These are phyloP conservation scores for Petrolisthes cinctipes DNA, from an alignment of 2,888 invertebrate species.

Conservation along the genomic window DNA sequence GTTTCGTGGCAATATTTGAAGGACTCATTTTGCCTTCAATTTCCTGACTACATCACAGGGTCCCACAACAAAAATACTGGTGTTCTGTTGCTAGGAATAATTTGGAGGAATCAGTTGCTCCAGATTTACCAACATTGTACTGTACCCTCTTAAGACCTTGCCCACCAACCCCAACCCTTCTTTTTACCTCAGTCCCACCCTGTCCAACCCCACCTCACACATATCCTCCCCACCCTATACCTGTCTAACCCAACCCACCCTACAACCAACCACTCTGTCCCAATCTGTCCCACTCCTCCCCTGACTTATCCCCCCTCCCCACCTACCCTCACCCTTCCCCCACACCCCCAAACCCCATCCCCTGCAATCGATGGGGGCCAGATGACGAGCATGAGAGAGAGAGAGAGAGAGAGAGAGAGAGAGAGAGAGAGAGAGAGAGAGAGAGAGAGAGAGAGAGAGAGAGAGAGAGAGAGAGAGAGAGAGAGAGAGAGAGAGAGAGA, in stretches of 20 bases:
- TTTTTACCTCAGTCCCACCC: not conserved
- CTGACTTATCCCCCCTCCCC: not conserved
- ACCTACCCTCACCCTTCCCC: not conserved
- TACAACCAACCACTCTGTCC: not conserved
- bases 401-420: not conserved
- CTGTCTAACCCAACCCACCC: not conserved
- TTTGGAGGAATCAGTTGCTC: no score
- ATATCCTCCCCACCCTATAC: no score
- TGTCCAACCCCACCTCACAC: not conserved
- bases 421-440: not conserved
- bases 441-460: not conserved
- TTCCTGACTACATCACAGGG: no score
- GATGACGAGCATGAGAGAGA: constrained; percentile 6
- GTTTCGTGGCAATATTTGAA: no score
- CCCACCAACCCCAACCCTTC: no score
- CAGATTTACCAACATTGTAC: no score
- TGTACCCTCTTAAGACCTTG: no score
- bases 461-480: constrained; percentile 28
- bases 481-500: constrained; percentile 3
- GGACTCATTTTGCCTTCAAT: no score
- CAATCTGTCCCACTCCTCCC: not conserved
- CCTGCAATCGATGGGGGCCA: not conserved
- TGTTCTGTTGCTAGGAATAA: no score
- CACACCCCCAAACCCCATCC: not conserved
- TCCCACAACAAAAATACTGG: no score